These are phyloP conservation scores for Thereva nobilitata DNA, from an alignment of 2,888 invertebrate genomes.

Conservation along the genomic window DNA sequence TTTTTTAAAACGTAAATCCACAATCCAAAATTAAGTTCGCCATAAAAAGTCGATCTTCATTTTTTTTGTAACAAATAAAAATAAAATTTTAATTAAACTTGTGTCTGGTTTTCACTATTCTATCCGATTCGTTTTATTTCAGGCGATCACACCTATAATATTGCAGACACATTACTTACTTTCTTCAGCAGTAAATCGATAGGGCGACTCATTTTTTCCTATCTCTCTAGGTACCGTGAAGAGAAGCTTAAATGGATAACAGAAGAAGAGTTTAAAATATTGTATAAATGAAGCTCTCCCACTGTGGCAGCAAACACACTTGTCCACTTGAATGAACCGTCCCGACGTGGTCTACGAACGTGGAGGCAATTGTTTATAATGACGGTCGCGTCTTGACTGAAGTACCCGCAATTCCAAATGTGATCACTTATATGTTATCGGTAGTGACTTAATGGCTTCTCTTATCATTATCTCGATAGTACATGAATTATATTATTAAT, in stretches of 20 bases:
- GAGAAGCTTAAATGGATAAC: background rate
- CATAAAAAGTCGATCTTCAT: background rate
- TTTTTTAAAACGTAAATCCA: no score
- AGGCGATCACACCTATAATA: background rate
- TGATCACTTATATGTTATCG: no score
- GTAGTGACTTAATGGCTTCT: no score
- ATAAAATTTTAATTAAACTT: background rate
- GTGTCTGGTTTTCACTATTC: background rate
- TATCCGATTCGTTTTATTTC: background rate
- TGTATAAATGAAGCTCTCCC: background rate
- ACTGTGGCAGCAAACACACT: background rate
- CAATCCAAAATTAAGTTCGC: background rate
- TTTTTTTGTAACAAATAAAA: background rate
- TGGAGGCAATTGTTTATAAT: conserved; percentile 37
- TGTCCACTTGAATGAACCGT: background rate
- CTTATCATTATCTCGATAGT: no score
- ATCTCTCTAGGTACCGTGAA: conserved; percentile 15
- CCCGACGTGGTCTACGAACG: background rate
- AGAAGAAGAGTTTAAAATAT: background rate
- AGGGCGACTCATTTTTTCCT: conserved; percentile 51
- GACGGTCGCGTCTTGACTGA: conserved; percentile 44
- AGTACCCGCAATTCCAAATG: conserved; percentile 17
- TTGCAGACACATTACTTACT: conserved; percentile 49
- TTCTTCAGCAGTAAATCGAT: conserved; percentile 55
- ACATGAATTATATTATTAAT: no score